These are phyloP conservation scores for Venusia cambrica DNA, from an alignment of 2,888 invertebrate species.

Conservation along the genomic window DNA sequence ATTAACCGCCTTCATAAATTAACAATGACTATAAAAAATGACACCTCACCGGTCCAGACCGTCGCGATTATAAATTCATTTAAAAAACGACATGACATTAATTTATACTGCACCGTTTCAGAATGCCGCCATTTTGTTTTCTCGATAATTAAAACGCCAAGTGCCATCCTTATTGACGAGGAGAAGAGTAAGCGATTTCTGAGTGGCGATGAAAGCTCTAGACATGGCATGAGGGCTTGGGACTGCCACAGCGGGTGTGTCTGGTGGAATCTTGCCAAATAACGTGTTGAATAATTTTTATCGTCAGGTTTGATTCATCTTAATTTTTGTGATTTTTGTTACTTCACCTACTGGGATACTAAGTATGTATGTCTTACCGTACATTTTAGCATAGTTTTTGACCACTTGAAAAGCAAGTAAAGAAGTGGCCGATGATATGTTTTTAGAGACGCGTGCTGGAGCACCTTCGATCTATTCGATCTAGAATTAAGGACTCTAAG, in stretches of 20 bases:
- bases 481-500: no score
- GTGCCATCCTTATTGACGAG: conserved; percentile 31
- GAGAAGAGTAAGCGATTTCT: conserved; percentile 64
- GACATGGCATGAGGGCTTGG: conserved; percentile 65
- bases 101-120: conserved; percentile 30
- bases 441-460: no score
- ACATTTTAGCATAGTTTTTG: no score
- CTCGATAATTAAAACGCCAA: conserved; percentile 28
- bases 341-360: no score
- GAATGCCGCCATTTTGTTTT: conserved; percentile 22
- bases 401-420: no score
- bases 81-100: conserved; percentile 24
- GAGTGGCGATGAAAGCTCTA: conserved; percentile 74
- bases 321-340: no score
- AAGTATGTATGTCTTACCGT: no score
- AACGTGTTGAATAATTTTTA: no score
- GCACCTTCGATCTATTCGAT: no score
- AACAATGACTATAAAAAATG: conserved; percentile 25
- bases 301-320: no score
- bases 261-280: no score
- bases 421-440: no score
- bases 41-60: conserved; percentile 19
- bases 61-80: conserved; percentile 29
- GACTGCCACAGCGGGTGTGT: conserved; percentile 24
- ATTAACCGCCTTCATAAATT: conserved; percentile 26